Base-by-base conservation (phyloP, 2,797 vertebrate genomes). In the Tenualosa thibaudeaui region DNA sequence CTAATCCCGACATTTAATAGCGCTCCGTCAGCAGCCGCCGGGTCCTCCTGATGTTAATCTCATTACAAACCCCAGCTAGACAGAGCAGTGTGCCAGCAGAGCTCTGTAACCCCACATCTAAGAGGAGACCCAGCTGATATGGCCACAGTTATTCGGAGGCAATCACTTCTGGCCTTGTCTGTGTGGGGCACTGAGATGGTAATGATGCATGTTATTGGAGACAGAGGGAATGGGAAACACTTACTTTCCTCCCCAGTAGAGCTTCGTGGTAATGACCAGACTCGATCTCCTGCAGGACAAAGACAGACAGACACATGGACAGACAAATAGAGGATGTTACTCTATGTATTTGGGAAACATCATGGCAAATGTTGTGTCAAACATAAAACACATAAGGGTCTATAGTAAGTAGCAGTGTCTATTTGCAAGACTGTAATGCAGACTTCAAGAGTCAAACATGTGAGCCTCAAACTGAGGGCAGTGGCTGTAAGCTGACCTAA, bases 211-310 rank as follows among this genome's bases (percentile, higher is more conserved):
- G 7, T 46, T 7, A 46, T 7, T 31, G 62, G 62, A 31, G 26
- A 31, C 62, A 31, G 37, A 75, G 3, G 62, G 68, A 43, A 15
- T 43, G 10, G 37, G 65, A 15, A 2, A 3, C 81, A 97, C 97
- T 98, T 96, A 99, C 98, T 97, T 99, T 95, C 98, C 98, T 89
- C 98, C 98, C 98, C 98, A 99, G 96, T 99, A 99, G 60, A 99
- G 96, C 91, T 99, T 99, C 37, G 98, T 99, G 89, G 98, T 99
- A 93, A 99, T 99, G 91, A 99, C 98, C 86, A 99, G 93, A 89
- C 98, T 99, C 90, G 98, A 99, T 86, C 98, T 97, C 96, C 98
- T 99, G 89, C 83, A 81, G 81, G 86, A 90, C 82, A 87, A 81
- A 46, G 46, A 83, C 19, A 46, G 46, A 46, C 54, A 56, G 46